phyloP scores from a whole-genome alignment of 1,140 invertebrate species.

The Saxidomus purpurata region DNA sequence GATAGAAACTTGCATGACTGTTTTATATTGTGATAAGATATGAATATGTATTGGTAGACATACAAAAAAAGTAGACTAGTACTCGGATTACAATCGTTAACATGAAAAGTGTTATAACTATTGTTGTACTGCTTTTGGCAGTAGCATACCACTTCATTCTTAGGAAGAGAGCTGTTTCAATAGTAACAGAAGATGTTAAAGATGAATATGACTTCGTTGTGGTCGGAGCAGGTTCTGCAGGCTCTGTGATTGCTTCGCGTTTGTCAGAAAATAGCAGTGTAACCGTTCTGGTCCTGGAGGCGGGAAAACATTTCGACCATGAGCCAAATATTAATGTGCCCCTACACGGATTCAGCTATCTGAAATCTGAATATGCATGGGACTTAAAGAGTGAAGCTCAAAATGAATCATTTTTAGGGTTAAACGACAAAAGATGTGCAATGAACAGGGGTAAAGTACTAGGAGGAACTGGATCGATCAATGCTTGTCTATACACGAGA shows the following conservation, averaged over 20 bases:
- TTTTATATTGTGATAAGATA: no score
- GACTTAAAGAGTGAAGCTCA: conserved; percentile 96
- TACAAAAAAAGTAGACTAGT: no score
- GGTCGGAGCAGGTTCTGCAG: conserved; percentile 96
- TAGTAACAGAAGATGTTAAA: neutral
- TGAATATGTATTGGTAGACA: no score
- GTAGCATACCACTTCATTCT: neutral
- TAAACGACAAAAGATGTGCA: conserved; percentile 91
- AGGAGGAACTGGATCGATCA: conserved; percentile 95
- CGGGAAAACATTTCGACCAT: conserved; percentile 96
- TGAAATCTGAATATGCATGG: conserved; percentile 91
- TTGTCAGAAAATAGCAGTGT: conserved; percentile 92
- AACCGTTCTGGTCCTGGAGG: conserved; percentile 95
- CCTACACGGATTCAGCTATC: neutral
- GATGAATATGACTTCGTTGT: conserved; percentile 78
- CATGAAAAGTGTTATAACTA: no score
- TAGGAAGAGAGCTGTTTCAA: neutral
- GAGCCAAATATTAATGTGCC: conserved; percentile 89
- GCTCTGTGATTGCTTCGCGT: conserved; percentile 97
- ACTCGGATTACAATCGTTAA: no score
- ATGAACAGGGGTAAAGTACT: conserved; percentile 73
- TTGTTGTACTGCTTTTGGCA: neutral
- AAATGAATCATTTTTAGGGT: conserved; percentile 87
- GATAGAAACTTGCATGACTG: no score
- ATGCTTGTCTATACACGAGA: conserved; percentile 97